These are phyloP conservation scores for Thecophora atra DNA, from an alignment of 2,888 invertebrate genomes.

Conservation along the genomic window DNA sequence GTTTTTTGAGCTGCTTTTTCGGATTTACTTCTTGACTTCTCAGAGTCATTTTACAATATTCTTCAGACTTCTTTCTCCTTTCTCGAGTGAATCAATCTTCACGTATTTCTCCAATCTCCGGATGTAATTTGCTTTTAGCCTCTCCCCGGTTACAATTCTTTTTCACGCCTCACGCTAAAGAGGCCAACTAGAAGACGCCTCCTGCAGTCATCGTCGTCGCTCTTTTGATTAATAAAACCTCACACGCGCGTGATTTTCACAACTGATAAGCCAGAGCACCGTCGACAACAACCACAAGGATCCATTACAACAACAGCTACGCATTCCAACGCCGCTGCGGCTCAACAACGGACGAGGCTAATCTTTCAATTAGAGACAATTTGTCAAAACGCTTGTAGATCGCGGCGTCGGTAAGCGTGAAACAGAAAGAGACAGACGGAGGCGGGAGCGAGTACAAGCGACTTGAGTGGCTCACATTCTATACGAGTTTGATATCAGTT, in stretches of 20 bases:
- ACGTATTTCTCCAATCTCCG: not conserved
- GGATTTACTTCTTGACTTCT: not conserved
- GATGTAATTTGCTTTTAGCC: not conserved
- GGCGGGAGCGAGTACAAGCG: no score
- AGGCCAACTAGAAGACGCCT: conserved; percentile 39
- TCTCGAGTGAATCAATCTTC: not conserved
- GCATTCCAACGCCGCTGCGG: conserved; percentile 9
- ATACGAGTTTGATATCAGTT: conserved; percentile 18
- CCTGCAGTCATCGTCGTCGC: not conserved
- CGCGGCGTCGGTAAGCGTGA: conserved; percentile 32
- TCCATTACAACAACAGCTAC: not conserved
- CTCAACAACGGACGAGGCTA: conserved; percentile 49
- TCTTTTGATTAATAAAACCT: conserved; percentile 62
- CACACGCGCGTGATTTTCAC: conserved; percentile 57
- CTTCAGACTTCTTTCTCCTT: not conserved
- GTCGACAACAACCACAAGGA: conserved; percentile 12
- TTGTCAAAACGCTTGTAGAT: conserved; percentile 63
- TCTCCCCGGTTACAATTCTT: not conserved
- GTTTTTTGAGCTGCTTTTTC: not conserved
- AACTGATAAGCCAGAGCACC: conserved; percentile 51
- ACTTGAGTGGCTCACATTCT: conserved; percentile 11
- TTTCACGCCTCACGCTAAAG: conserved; percentile 50
- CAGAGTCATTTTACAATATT: not conserved
- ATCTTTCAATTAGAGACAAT: conserved; percentile 67
- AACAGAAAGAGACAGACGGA: not conserved